Evolutionary conservation across 1,140 invertebrate species (phyloP), one percentile per base, ranked within the genome.

Genomic region (Pachyrhynchus sulphureomaculatus): DNA sequence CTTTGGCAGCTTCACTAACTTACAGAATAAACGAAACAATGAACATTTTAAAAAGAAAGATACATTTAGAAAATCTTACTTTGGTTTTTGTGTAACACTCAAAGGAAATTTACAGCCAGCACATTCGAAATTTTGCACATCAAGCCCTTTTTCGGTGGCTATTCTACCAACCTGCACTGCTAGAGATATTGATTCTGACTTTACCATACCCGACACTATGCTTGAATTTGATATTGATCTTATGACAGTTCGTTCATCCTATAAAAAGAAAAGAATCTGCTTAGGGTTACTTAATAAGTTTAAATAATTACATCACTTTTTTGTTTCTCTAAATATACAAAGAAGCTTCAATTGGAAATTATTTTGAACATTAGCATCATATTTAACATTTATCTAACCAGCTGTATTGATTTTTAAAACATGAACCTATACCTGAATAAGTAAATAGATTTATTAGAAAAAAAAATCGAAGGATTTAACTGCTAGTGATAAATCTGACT

Each of bases 61-160:
- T n/a, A n/a, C n/a, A n/a, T 26, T 26, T 9, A 10, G n/a, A 18
- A 32, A 62, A 62, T 49, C 48, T 68, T 70, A 80, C 72, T 66
- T 69, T 26, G 66, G 51, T 48, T 68, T 72, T 8, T 48, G 37
- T 17, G 51, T 36, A 23, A 66, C 42, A 29, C 26, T 49, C 12
- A 72, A 61, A 32, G 60, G 23, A 10, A 49, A 78, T 53, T 84
- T 84, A 73, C 94, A 97, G 51, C 83, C 83, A 57, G 84, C 82
- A 73, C 95, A 97, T 62, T 88, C 83, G 74, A 94, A 98, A 70
- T 94, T 90, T 72, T 97, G 94, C 5, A 80, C 71, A 78, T 95
- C 91, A 1, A 97, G 77, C 0, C 94, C 95, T 59, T 84, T 84
- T 74, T 98, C 94, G 26, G 81, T 82, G 0, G 88, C 81, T 56